Evolutionary conservation across 2,888 invertebrate genomes (phyloP), one percentile per base, ranked within the genome.

Genomic region (Mechanitis mazaeus): DNA sequence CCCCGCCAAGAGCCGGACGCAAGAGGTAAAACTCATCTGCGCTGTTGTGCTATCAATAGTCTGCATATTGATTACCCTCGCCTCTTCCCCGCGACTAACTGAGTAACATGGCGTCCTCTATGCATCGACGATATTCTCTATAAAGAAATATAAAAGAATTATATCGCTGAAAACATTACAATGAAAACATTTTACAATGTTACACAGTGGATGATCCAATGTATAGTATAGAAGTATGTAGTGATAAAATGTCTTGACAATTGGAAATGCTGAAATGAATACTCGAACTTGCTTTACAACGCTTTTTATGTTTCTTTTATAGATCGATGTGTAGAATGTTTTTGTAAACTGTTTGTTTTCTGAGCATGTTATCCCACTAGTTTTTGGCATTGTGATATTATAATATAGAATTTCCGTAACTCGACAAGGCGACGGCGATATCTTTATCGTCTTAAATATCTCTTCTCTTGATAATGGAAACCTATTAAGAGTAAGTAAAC

Each of bases 21-120:
- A 79, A 79, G 87, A 88, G 88, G 88, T 88, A 88, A 88, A 83
- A 82, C 73, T 83, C 78, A 82, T 87, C 79, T 83, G 85, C 78
- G 80, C 79, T 78, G 75, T 86, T 75, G 75, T 85, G 74, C 75
- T 86, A 79, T 83, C 85, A 69, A 81, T 86, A 67, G 71, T 86
- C 69, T 85, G 80, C 72, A 50, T 50, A 50, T 28, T 11, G 50
- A 9, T 50, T 31, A 50, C 50, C 31, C 42, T 42, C 7, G 31
- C 50, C 31, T 50, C 50, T 7, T 31, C 31, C 50, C 31, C 31
- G 7, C 50, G 31, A 50, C 28, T 50, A 31, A 50, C 50, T 11
- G 11, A 28, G 9, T 31, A 35, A 35, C 35, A 6, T 28, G 31
- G 31, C 9, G 7, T 50, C n/a, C 50, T 31, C 50, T n/a, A 31